phyloP scores from a whole-genome alignment of 2,888 invertebrate genomes.

The Papilio demoleus region DNA sequence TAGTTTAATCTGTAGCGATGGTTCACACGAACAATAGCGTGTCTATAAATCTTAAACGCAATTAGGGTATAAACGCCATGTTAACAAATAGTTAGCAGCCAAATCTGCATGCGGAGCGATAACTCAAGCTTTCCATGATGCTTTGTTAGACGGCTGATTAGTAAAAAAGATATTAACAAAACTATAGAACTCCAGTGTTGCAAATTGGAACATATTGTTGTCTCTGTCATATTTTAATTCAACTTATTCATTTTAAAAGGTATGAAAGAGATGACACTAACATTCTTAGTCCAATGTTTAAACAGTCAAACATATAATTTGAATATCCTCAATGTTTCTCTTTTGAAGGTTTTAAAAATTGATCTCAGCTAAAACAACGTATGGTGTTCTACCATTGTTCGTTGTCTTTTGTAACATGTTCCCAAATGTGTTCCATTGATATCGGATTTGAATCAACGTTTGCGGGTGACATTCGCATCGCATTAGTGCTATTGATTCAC shows the following conservation, averaged over 20 bases:
- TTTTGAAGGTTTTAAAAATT: background rate
- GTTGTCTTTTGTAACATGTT: background rate
- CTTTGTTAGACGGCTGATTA: conserved; percentile 65
- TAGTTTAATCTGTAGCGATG: conserved; percentile 20
- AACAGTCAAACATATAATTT: background rate
- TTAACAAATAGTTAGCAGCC: conserved; percentile 69
- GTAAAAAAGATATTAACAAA: conserved; percentile 67
- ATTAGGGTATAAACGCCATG: conserved; percentile 66
- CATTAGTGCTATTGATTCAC: conserved; percentile 28
- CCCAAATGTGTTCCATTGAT: conserved; percentile 9
- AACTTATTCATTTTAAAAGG: too few species aligned
- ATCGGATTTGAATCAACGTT: conserved; percentile 26
- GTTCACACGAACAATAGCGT: conserved; percentile 44
- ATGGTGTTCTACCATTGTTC: background rate
- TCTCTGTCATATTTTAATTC: background rate
- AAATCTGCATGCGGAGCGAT: conserved; percentile 71
- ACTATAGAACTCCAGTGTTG: too few species aligned
- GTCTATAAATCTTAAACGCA: conserved; percentile 67
- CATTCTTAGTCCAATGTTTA: background rate
- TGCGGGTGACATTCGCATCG: conserved; percentile 3
- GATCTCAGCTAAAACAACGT: background rate
- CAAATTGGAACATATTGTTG: background rate
- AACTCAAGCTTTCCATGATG: conserved; percentile 56
- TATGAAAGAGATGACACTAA: background rate
- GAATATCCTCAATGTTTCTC: background rate